Percentiles rank a stretch among this genome's conserved stretches.
Conservation (phyloP, 2,113 vertebrate species). For the Gallinago undulata region DNA sequence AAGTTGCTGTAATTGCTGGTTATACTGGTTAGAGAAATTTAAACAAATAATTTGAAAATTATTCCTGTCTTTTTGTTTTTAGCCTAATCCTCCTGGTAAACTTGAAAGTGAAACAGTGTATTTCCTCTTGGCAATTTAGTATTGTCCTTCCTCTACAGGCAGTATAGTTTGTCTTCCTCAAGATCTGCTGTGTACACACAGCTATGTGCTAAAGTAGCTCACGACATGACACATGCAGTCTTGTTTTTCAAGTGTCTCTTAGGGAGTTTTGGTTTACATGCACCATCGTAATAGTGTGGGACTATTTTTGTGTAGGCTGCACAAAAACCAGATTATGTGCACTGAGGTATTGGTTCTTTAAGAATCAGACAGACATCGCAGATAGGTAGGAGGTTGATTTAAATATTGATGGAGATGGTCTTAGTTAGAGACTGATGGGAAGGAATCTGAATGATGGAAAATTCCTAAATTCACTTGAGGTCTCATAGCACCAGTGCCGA, state of each 20-base stretch:
- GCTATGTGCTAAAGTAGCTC: neutral
- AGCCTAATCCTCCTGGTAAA: neutral
- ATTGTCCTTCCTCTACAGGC: neutral
- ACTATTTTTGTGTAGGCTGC: neutral
- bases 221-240: neutral
- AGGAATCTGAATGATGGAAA: conserved; percentile 9
- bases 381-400: neutral
- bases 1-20: neutral
- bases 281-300: neutral
- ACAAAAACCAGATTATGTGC: neutral
- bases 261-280: neutral
- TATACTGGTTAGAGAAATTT: neutral
- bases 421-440: neutral
- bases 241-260: neutral
- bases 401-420: neutral
- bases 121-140: neutral
- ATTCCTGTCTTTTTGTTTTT: neutral
- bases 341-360: neutral
- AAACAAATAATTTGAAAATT: neutral
- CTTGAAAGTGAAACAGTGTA: neutral
- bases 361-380: neutral
- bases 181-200: neutral
- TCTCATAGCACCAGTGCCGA: conserved; percentile 13
- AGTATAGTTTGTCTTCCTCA: neutral
- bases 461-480: conserved; percentile 15